phyloP scores from a whole-genome alignment of 1,140 invertebrate species.

The Apis mellifera region Amel_HAv3.1 CM009936.2:6193501-6194000 shows the following conservation, averaged over 20 bases:
- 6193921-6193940: not conserved
- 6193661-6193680: not conserved
- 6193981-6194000: not conserved
- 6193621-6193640: not conserved
- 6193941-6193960: not conserved
- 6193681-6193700: not conserved
- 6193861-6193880: not conserved
- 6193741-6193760: not conserved
- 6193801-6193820: conserved; percentile 19
- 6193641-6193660: conserved; percentile 21
- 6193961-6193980: not conserved
- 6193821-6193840: not conserved
- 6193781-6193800: not conserved
- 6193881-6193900: conserved; percentile 5
- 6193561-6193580: not conserved
- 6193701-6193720: not conserved
- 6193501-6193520: not conserved
- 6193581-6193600: not conserved
- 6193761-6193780: conserved; percentile 6
- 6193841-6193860: not conserved
- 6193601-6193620: no score
- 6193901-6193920: not conserved
- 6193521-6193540: not conserved
- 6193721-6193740: not conserved
- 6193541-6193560: conserved; percentile 19